These are phyloP conservation scores for Dicyrtomina minuta DNA, from an alignment of 2,888 invertebrate genomes.

Conservation along the genomic window DNA sequence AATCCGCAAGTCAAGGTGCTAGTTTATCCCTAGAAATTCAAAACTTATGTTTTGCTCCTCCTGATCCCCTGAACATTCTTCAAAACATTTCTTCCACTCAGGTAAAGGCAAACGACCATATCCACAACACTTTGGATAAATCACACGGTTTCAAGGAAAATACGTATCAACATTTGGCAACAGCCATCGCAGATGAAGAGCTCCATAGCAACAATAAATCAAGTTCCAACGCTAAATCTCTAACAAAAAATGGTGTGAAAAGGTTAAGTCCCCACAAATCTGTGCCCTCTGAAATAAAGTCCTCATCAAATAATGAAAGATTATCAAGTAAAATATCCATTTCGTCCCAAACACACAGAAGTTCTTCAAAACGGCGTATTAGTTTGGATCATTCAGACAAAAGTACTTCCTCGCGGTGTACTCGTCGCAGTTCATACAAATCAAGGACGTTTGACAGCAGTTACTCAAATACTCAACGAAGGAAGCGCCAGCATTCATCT, in stretches of 20 bases:
- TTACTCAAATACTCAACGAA: neutral
- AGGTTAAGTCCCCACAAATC: no score
- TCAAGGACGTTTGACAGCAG: neutral
- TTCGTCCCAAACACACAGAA: neutral
- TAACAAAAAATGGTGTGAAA: no score
- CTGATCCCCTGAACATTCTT: no score
- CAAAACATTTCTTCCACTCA: no score
- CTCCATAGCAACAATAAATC: no score
- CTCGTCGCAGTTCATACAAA: neutral
- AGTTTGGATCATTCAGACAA: neutral
- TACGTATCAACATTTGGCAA: no score
- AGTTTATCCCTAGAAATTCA: neutral
- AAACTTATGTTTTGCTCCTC: neutral
- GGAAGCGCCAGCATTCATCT: neutral
- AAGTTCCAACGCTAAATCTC: no score
- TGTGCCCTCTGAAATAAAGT: no score
- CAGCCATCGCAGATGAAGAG: no score
- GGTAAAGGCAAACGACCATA: no score
- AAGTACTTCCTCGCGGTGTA: neutral
- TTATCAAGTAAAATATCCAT: neutral
- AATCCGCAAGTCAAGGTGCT: neutral
- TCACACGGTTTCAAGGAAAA: no score
- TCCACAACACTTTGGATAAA: no score
- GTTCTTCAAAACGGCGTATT: neutral
- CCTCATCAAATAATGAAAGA: neutral